Evolutionary conservation across 2,888 invertebrate genomes (phyloP).

Genomic region (Meloe dianella): DNA sequence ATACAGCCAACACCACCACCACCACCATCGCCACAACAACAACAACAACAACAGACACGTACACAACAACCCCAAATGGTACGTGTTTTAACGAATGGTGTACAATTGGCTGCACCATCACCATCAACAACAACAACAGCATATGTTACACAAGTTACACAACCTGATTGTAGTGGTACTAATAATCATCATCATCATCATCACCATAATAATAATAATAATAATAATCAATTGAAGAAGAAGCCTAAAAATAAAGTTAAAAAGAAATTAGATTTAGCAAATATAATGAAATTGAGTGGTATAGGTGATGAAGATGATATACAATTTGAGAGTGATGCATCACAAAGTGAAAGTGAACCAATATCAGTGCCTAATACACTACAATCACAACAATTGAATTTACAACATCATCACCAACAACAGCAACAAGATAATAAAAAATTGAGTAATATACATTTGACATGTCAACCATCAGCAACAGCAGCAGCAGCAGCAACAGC

Average conservation of each 20-base stretch:
- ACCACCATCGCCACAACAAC: slow-evolving; percentile 24
- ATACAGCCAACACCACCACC: slow-evolving; percentile 29
- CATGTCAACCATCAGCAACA: slow-evolving; percentile 51
- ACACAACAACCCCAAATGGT: slow-evolving; percentile 55
- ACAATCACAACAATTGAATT: slow-evolving; percentile 34
- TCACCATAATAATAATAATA: slow-evolving; percentile 36
- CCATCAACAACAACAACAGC: slow-evolving; percentile 47
- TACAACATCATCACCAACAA: slow-evolving; percentile 28
- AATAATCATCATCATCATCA: slow-evolving; percentile 41
- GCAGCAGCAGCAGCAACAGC: slow-evolving; percentile 39
- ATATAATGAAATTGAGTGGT: slow-evolving; percentile 75
- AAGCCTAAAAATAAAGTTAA: slow-evolving; percentile 58
- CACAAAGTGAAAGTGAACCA: slow-evolving; percentile 57
- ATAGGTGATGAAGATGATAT: slow-evolving; percentile 73
- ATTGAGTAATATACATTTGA: slow-evolving; percentile 57
- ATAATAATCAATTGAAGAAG: slow-evolving; percentile 51
- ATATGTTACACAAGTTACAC: slow-evolving; percentile 49
- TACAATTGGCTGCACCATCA: slow-evolving; percentile 54
- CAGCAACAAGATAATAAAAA: slow-evolving; percentile 46
- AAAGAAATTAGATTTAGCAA: slow-evolving; percentile 72
- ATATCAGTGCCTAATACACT: slow-evolving; percentile 52
- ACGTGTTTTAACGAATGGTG: slow-evolving; percentile 68
- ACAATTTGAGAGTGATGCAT: slow-evolving; percentile 60
- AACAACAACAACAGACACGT: slow-evolving; percentile 32
- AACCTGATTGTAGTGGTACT: neutral